Evolutionary conservation across 2,888 invertebrate genomes (phyloP).

Genomic region (Anorthoa munda): DNA sequence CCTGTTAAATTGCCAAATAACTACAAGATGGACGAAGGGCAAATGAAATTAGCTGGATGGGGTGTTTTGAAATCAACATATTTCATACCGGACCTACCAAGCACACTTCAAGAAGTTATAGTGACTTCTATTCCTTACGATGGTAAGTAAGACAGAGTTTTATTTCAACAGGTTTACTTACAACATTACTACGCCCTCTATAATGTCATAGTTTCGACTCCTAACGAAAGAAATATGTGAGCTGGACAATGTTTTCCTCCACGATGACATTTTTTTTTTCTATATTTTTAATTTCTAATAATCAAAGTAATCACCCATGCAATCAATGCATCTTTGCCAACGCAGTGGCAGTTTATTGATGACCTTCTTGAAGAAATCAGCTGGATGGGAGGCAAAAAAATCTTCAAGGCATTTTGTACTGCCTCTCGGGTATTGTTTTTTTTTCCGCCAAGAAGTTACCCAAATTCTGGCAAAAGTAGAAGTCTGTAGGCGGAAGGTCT

Average conservation of each 20-base stretch:
- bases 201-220: not conserved
- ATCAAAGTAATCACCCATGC: no score
- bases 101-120: constrained; percentile 84
- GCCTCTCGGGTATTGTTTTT: no score
- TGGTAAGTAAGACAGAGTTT: constrained; percentile 79
- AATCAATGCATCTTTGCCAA: no score
- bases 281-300: no score
- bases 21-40: constrained; percentile 68
- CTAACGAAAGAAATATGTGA: not conserved
- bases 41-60: constrained; percentile 88
- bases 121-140: constrained; percentile 81
- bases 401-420: no score
- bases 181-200: not conserved
- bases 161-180: not conserved
- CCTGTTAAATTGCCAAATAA: constrained; percentile 85
- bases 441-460: no score
- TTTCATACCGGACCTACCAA: constrained; percentile 83
- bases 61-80: constrained; percentile 83
- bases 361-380: no score
- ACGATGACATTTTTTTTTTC: not conserved
- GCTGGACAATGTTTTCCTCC: not conserved
- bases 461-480: no score
- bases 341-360: no score
- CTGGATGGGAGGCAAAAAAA: no score
- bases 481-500: no score